A percentile compares a stretch with the other conserved stretches of the same genome.
Conservation (phyloP, 2,113 vertebrate species). For the Pseudonaja textilis region DNA sequence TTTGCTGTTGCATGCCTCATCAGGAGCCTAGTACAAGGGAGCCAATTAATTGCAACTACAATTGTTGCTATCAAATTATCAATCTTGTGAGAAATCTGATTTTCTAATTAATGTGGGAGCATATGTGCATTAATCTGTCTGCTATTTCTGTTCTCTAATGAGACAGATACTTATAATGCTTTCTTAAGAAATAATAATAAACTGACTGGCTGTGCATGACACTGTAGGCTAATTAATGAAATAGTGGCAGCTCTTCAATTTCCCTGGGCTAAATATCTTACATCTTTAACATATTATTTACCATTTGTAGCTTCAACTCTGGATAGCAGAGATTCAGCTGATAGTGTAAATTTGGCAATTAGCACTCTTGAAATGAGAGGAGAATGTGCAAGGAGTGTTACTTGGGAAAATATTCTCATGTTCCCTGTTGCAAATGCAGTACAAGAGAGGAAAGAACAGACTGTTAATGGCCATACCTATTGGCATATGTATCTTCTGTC, state of each 20-base stretch:
- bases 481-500: conserved; percentile 41
- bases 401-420: conserved; percentile 13
- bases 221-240: conserved; percentile 58
- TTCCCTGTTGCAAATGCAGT: conserved; percentile 13
- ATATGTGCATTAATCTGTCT: conserved; percentile 66
- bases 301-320: conserved; percentile 34
- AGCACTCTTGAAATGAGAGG: conserved; percentile 37
- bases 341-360: conserved; percentile 39
- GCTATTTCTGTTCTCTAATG: conserved; percentile 61
- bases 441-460: conserved; percentile 47
- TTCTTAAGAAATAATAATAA: conserved; percentile 63
- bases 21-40: conserved; percentile 42
- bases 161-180: conserved; percentile 59
- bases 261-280: conserved; percentile 22
- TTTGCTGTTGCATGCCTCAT: conserved; percentile 43
- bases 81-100: conserved; percentile 59
- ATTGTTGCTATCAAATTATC: conserved; percentile 65
- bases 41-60: conserved; percentile 59
- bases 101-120: conserved; percentile 70
- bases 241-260: conserved; percentile 51
- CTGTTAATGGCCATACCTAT: conserved; percentile 78
- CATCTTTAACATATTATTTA: background rate
- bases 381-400: conserved; percentile 27
- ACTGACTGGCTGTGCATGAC: conserved; percentile 37
- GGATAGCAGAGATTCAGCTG: background rate